phyloP scores from a whole-genome alignment of 30 jellyfish, hydroid and myxozoan genomes.

The Rhopilema esculentum region DNA sequence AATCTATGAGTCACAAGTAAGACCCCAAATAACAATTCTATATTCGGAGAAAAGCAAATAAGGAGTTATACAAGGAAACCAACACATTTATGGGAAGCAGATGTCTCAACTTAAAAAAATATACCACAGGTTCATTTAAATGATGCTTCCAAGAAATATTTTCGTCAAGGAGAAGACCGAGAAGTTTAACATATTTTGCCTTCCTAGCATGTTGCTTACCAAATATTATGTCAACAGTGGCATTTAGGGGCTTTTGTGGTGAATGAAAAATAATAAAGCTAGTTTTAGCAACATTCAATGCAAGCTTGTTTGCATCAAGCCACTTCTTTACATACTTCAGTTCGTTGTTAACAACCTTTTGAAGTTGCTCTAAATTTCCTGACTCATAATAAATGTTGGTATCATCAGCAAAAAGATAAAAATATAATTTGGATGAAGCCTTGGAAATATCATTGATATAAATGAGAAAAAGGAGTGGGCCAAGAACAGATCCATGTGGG shows the following conservation, averaged over 20 bases:
- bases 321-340: conserved; percentile 51
- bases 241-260: conserved; percentile 20
- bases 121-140: no score
- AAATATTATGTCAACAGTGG: conserved; percentile 12
- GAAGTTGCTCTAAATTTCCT: neutral
- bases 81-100: neutral
- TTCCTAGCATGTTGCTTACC: conserved; percentile 19
- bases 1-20: conserved; percentile 20
- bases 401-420: no score
- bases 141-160: conserved; percentile 23
- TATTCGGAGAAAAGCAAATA: neutral
- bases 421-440: no score
- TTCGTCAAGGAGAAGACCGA: conserved; percentile 51
- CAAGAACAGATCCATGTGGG: conserved; percentile 28
- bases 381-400: conserved; percentile 26
- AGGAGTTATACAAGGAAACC: conserved; percentile 3
- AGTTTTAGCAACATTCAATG: conserved; percentile 66
- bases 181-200: conserved; percentile 38
- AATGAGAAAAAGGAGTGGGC: conserved; percentile 33
- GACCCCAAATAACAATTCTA: neutral
- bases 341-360: conserved; percentile 62
- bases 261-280: conserved; percentile 24
- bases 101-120: neutral
- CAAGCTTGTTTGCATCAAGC: no score
- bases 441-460: no score